Conservation (phyloP, 2,888 invertebrate genomes). For the Phytoseiulus persimilis region DNA sequence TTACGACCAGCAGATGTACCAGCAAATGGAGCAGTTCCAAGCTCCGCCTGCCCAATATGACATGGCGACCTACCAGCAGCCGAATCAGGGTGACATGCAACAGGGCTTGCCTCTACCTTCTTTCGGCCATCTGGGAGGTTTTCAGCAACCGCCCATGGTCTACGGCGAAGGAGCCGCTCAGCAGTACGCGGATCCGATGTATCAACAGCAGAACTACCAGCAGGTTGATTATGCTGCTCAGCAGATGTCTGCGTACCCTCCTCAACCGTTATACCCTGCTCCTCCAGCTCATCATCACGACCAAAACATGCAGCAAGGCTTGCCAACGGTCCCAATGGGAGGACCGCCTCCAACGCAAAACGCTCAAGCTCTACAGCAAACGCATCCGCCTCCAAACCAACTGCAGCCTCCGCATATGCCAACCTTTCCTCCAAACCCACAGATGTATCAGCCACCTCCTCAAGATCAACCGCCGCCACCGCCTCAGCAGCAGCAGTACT, state of each 20-base stretch:
- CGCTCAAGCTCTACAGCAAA: constrained; percentile 5
- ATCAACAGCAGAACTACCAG: neutral
- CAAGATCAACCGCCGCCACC: neutral
- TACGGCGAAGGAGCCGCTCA: neutral
- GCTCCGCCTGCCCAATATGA: neutral
- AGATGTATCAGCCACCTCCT: constrained; percentile 12
- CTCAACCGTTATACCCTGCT: neutral
- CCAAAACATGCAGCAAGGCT: neutral
- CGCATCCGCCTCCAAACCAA: constrained; percentile 9
- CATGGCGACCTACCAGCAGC: constrained; percentile 18
- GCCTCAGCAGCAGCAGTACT: neutral
- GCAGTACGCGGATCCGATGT: neutral
- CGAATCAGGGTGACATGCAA: constrained; percentile 17
- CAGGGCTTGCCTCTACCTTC: constrained; percentile 28
- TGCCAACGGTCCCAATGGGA: neutral
- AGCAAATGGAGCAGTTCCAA: constrained; percentile 19
- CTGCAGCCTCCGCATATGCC: constrained; percentile 10
- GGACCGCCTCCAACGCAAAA: neutral
- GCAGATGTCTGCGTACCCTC: neutral
- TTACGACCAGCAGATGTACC: constrained; percentile 25
- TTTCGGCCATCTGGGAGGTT: constrained; percentile 34
- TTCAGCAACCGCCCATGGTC: constrained; percentile 14
- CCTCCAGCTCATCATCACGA: neutral
- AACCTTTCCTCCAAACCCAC: neutral
- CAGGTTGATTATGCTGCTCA: neutral